These are phyloP conservation scores for Leptopilina boulardi DNA, from an alignment of 1,140 invertebrate species.

Conservation along the genomic window DNA sequence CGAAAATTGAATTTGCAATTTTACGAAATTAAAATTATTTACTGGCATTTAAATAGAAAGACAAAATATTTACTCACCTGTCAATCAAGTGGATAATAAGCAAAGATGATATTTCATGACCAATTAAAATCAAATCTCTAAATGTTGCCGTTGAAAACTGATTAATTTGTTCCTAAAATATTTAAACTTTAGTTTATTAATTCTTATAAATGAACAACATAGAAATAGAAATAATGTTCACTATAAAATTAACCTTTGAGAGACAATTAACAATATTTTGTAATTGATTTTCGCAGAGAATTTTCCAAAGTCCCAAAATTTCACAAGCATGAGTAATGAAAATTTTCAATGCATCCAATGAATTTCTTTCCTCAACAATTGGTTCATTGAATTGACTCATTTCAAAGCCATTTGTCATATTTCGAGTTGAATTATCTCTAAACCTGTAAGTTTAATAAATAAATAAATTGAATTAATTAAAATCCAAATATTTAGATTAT, in stretches of 20 bases:
- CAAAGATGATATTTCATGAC: constrained; percentile 87
- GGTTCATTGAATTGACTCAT: constrained; percentile 71
- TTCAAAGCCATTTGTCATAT: constrained; percentile 70
- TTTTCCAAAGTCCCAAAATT: constrained; percentile 94
- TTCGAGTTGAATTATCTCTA: constrained; percentile 59
- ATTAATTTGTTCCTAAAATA: constrained; percentile 79
- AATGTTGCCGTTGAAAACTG: constrained; percentile 81
- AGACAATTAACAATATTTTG: constrained; percentile 85
- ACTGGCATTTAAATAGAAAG: constrained; percentile 9
- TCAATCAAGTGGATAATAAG: constrained; percentile 87
- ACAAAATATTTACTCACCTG: constrained; percentile 67
- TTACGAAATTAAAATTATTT: too few relatives aligned
- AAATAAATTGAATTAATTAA: background rate
- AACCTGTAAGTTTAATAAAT: constrained; percentile 16
- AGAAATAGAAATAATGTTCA: constrained; percentile 30
- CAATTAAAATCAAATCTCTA: constrained; percentile 89
- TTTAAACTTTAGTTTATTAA: too few relatives aligned
- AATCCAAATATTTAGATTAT: background rate
- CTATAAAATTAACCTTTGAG: constrained; percentile 60
- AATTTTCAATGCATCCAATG: constrained; percentile 85
- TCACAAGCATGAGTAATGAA: constrained; percentile 90
- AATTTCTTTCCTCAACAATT: constrained; percentile 82
- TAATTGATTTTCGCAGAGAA: constrained; percentile 95
- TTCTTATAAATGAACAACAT: too few relatives aligned
- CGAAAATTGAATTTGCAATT: background rate